These are phyloP conservation scores for Diuraphis noxia DNA, from an alignment of 1,140 invertebrate genomes.

Conservation along the genomic window DNA sequence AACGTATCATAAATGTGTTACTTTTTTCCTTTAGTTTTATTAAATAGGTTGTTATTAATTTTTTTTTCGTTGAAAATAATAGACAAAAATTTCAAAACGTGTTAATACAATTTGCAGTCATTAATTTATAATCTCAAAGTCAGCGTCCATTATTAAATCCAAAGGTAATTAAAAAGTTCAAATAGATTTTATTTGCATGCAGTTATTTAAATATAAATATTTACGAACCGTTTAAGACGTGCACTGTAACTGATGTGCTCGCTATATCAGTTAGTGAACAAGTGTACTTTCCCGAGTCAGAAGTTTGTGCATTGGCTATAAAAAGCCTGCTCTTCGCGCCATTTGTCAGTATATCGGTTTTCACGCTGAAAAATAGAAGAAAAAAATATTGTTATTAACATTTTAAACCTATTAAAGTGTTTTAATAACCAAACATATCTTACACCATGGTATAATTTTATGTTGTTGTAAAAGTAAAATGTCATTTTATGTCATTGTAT, in stretches of 20 bases:
- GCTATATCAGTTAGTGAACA: conserved; percentile 78
- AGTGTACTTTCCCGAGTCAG: conserved; percentile 85
- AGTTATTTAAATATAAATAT: neutral
- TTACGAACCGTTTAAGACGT: conserved; percentile 76
- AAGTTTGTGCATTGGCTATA: conserved; percentile 77
- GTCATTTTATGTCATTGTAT: neutral
- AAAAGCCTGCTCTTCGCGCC: conserved; percentile 78
- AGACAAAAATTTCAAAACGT: too few species aligned
- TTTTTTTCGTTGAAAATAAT: too few species aligned
- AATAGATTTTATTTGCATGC: neutral
- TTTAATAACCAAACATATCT: neutral
- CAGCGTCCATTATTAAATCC: neutral
- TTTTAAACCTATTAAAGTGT: neutral
- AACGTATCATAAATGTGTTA: neutral
- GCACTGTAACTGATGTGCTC: conserved; percentile 74
- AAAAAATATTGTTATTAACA: neutral
- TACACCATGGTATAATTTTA: neutral
- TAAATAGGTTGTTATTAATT: too few species aligned
- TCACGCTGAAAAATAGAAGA: conserved; percentile 67
- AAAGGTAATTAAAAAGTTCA: neutral
- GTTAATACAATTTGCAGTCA: neutral
- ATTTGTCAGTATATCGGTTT: conserved; percentile 76
- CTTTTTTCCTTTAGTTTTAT: too few species aligned
- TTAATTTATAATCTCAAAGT: neutral
- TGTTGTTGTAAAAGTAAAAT: neutral